Evolutionary conservation across 1,140 invertebrate genomes (phyloP).

Genomic region (Drosophila nigromelanica): DNA sequence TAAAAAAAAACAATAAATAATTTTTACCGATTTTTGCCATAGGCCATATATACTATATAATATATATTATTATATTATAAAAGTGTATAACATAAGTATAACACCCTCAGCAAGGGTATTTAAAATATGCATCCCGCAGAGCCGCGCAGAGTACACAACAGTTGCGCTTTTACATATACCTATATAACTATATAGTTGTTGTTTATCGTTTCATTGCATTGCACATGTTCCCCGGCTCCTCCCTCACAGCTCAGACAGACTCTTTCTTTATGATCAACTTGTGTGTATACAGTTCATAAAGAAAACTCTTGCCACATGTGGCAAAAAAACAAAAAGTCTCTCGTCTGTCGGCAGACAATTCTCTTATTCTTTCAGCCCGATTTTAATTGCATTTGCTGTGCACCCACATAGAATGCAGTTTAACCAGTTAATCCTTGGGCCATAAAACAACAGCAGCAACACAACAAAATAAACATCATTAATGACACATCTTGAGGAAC

Average conservation of each 20-base stretch:
- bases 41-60: too few relatives aligned
- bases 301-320: conserved; percentile 28
- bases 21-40: too few relatives aligned
- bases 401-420: conserved; percentile 39
- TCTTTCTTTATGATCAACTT: conserved; percentile 32
- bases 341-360: conserved; percentile 26
- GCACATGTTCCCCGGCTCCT: conserved; percentile 2
- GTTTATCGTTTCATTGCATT: conserved; percentile 48
- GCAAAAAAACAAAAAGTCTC: conserved; percentile 14
- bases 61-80: too few relatives aligned
- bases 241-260: conserved; percentile 2
- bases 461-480: conserved; percentile 23
- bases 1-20: too few relatives aligned
- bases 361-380: neutral
- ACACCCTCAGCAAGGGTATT: neutral
- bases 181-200: conserved; percentile 14
- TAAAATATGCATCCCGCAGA: neutral
- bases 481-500: conserved; percentile 35
- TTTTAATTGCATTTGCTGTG: conserved; percentile 38
- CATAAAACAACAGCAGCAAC: conserved; percentile 18
- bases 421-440: conserved; percentile 31
- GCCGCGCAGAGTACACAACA: conserved; percentile 16
- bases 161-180: conserved; percentile 35
- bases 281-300: conserved; percentile 14
- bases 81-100: too few relatives aligned